A percentile compares a stretch with the other conserved stretches of the same genome.
phyloP scores from a whole-genome alignment of 2,113 vertebrate species.

The Rhipidura dahli region DNA sequence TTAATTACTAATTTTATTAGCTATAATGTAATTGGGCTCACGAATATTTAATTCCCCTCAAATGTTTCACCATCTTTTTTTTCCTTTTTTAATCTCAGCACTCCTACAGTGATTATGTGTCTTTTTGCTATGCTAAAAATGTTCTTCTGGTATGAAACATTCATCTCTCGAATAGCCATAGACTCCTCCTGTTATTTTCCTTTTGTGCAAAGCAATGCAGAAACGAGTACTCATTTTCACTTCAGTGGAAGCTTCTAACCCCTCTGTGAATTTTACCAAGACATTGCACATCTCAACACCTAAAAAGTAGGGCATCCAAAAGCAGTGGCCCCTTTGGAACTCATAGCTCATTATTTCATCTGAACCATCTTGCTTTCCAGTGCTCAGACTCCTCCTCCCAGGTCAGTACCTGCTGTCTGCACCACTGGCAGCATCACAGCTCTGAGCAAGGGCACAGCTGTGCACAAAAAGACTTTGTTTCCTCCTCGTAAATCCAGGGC shows the following conservation, averaged over 20 bases:
- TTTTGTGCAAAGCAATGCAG: not conserved
- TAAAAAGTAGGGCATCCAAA: not conserved
- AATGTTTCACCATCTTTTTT: not conserved
- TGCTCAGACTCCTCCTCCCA: not conserved
- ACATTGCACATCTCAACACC: not conserved
- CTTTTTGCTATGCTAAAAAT: not conserved
- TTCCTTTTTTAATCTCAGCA: not conserved
- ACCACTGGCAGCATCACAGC: not conserved
- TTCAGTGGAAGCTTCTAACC: not conserved
- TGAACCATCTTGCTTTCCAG: not conserved
- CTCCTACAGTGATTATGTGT: not conserved
- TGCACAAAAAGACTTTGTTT: not conserved
- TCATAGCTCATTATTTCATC: not conserved
- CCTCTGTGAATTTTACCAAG: not conserved
- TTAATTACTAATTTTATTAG: slow-evolving; percentile 48
- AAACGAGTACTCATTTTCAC: not conserved
- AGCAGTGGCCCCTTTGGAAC: not conserved
- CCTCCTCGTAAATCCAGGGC: not conserved
- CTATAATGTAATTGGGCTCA: not conserved
- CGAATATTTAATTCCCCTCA: slow-evolving; percentile 5
- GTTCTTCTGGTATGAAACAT: not conserved
- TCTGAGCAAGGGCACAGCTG: not conserved
- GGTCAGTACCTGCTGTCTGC: not conserved
- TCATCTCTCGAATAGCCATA: not conserved
- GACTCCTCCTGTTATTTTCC: not conserved